Evolutionary conservation across 2,888 invertebrate species (phyloP), one percentile per base, ranked within the genome.

Genomic region (Apotomis capreana): DNA sequence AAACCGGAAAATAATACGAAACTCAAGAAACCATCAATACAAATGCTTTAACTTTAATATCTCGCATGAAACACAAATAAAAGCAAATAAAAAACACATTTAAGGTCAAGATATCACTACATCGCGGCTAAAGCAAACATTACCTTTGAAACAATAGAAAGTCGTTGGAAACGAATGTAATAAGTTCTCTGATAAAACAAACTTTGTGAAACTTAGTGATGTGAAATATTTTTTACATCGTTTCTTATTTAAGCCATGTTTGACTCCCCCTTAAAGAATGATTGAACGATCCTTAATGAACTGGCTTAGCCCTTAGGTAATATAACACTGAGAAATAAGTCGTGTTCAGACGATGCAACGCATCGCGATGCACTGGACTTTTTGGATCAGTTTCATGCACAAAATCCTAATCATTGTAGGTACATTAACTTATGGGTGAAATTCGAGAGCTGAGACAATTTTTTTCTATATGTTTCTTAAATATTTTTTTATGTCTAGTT

Each of bases 221-320:
- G 26, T 49, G 6, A 55, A 13, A 49, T 54, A 44, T 12, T 40
- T 40, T 63, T 52, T 2, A 44, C 44, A 26, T 36, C 59, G 44
- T 59, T 26, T 44, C 6, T 67, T 62, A 74, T 65, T 62, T 57
- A 36, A 67, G 77, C 74, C 72, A 77, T 77, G 75, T 76, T 77
- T 74, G 78, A 76, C 80, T 79, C 79, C 78, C 83, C 85, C 83
- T 84, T 84, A 86, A 84, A 83, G 80, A 79, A 87, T 89, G 89
- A 89, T 88, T 89, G 88, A 89, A 86, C 87, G 88, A 82, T 87
- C 83, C 85, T 78, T 89, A 88, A 89, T 89, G 88, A 89, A 87
- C 87, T 83, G 85, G 81, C 84, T 84, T 81, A 85, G 87, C 88
- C 87, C 85, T 86, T 80, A 83, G 87, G 88, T 86, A 84, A 84